These are phyloP conservation scores for Artemia franciscana DNA, from an alignment of 1,140 invertebrate species.

Conservation along the genomic window DNA sequence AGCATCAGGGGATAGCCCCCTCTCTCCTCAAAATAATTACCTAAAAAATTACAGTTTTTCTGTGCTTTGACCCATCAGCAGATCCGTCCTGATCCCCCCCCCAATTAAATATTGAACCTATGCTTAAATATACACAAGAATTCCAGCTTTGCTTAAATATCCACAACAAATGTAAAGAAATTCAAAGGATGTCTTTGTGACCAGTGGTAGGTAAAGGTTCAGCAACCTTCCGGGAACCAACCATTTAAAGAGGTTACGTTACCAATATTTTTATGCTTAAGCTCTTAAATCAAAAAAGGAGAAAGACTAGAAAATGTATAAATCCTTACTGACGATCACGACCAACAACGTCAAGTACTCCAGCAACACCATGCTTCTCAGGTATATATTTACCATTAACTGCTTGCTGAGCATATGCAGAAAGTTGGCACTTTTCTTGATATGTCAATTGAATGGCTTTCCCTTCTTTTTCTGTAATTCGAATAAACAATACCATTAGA, in stretches of 20 bases:
- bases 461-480: constrained; percentile 71
- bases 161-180: too few relatives aligned
- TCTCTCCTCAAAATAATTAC: too few relatives aligned
- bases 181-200: too few relatives aligned
- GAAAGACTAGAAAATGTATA: background rate
- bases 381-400: constrained; percentile 55
- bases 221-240: background rate
- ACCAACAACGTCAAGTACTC: constrained; percentile 84
- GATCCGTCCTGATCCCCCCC: too few relatives aligned
- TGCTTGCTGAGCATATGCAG: constrained; percentile 78
- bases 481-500: too few relatives aligned
- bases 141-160: too few relatives aligned
- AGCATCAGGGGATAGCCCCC: too few relatives aligned
- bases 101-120: too few relatives aligned
- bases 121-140: too few relatives aligned
- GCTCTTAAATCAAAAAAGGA: background rate
- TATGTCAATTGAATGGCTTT: constrained; percentile 84
- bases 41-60: too few relatives aligned
- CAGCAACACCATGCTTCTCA: constrained; percentile 52
- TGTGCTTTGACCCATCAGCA: too few relatives aligned
- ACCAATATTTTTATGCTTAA: background rate
- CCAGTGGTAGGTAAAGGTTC: constrained; percentile 1
- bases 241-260: background rate
- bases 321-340: constrained; percentile 34
- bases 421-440: constrained; percentile 68